Evolutionary conservation across 2,797 vertebrate species (phyloP), one percentile per base, ranked within the genome.

Genomic region (Crossoptilon crossoptilon): DNA sequence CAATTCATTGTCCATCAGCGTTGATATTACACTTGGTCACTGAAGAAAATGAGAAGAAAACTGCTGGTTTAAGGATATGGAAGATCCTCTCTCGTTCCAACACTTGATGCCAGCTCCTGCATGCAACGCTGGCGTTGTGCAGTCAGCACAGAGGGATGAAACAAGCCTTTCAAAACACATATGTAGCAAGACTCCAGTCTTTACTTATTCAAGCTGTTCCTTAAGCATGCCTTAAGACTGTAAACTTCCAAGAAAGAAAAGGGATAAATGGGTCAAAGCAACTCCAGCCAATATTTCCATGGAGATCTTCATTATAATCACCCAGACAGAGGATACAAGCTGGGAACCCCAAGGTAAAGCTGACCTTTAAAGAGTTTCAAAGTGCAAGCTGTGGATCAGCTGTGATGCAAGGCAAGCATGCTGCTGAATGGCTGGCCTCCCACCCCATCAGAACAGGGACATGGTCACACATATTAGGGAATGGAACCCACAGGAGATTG

Each of bases 241-340:
- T 21, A 46, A 91, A 9, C 41, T 37, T 73, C 37, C 58, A 66
- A 48, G 44, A 14, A 71, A 26, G 29, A 73, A 82, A 62, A 72
- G 21, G 10, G 35, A 70, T 10, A 70, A 73, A 48, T 2, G 5
- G 37, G 11, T 17, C 46, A 87, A 75, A 84, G 24, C 67, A 69
- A 27, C 16, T 48, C 12, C 63, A 87, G 75, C 23, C 22, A 22
- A 33, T 46, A 22, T 77, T 48, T 58, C 62, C 24, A 55, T 1
- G 16, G 55, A 60, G 82, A 44, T 18, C 43, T 87, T 29, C 39
- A 10, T 49, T 37, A 29, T 21, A 37, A 71, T 18, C 37, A 59
- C 23, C 14, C 55, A 87, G 44, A 60, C 11, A 29, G 24, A 55
- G 37, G 39, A 59, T 0, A 0, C 17, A 24, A 0, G 3, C 3